Conservation (phyloP, 2,797 vertebrate species). For the Ctenopoma kingsleyae region DNA sequence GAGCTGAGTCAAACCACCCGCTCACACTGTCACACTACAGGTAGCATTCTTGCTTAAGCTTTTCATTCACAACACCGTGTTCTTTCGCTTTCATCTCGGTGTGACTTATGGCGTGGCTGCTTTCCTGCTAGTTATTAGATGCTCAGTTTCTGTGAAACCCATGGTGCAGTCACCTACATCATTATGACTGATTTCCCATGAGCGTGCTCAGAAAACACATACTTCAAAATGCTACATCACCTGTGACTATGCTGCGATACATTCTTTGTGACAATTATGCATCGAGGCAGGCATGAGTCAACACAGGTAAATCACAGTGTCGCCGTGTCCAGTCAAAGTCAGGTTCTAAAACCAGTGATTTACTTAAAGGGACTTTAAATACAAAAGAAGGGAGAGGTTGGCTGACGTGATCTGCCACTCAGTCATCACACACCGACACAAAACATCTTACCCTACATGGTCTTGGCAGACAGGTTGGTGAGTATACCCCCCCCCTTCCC, state of each 20-base stretch:
- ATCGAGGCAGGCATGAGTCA: neutral
- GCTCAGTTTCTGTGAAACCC: constrained; percentile 37
- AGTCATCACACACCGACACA: neutral
- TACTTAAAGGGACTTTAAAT: no score
- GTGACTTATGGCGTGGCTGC: neutral
- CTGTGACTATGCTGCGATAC: neutral
- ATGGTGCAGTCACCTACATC: neutral
- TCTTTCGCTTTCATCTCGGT: constrained; percentile 31
- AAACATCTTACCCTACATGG: constrained; percentile 3
- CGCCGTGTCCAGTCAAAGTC: neutral
- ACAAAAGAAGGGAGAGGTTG: neutral
- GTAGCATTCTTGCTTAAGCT: constrained; percentile 37
- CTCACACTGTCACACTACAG: constrained; percentile 55
- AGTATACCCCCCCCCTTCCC: constrained; percentile 17
- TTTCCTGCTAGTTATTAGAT: neutral
- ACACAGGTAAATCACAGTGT: neutral
- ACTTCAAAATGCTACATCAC: neutral
- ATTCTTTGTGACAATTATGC: neutral
- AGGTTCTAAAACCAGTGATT: neutral
- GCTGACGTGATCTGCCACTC: neutral
- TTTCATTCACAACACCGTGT: neutral
- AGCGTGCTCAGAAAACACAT: neutral
- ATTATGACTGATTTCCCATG: neutral
- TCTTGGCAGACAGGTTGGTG: constrained; percentile 15
- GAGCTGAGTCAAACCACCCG: constrained; percentile 71